phyloP scores from a whole-genome alignment of 2,113 vertebrate genomes.

The Jaculus jaculus region DNA sequence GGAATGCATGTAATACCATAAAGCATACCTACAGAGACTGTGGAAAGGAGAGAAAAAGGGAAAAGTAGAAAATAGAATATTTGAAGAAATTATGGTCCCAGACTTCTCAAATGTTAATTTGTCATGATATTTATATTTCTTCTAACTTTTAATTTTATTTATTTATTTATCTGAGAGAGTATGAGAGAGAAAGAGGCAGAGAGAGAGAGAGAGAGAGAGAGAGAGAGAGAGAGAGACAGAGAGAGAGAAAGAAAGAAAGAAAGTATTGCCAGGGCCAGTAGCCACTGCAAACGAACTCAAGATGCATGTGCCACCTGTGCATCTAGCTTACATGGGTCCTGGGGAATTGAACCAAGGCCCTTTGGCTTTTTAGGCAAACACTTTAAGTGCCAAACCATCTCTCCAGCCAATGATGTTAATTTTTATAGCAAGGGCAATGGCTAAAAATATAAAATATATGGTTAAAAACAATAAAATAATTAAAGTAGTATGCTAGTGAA shows the following conservation, averaged over 20 bases:
- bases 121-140: too few species aligned
- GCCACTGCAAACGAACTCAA: too few species aligned
- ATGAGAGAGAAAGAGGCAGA: too few species aligned
- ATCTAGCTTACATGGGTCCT: too few species aligned
- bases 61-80: neutral
- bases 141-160: neutral
- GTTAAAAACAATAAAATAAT: neutral
- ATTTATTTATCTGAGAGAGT: neutral
- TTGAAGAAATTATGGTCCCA: neutral
- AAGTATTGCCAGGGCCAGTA: too few species aligned
- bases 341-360: neutral
- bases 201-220: too few species aligned
- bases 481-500: neutral
- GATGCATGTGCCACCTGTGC: too few species aligned
- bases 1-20: too few species aligned
- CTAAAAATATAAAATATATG: neutral
- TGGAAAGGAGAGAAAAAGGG: neutral
- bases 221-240: too few species aligned
- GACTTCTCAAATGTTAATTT: neutral
- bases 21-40: too few species aligned
- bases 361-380: neutral
- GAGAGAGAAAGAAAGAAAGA: too few species aligned
- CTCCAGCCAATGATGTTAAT: neutral
- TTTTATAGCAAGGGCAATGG: neutral
- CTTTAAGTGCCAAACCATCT: neutral